Conservation (phyloP, 2,113 vertebrate species). For the Rhynchomys soricoides region DNA sequence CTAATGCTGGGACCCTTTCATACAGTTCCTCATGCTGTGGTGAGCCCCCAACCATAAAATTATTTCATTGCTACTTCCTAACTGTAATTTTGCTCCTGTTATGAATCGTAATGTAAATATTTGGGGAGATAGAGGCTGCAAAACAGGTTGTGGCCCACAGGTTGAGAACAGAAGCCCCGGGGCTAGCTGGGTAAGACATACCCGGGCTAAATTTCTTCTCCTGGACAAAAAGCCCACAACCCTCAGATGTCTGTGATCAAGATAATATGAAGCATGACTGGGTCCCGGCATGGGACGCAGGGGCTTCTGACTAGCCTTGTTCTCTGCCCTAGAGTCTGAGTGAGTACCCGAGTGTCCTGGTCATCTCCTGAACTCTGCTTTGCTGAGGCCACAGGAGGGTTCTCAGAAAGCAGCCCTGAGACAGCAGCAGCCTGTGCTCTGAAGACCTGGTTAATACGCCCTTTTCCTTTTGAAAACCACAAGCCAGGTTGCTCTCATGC, state of each 20-base stretch:
- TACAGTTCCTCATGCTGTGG: background rate
- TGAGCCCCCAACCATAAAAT: background rate
- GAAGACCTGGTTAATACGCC: no score
- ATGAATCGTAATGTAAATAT: background rate
- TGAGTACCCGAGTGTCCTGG: background rate
- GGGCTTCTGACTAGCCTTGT: background rate
- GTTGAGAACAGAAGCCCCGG: background rate
- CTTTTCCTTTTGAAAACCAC: background rate
- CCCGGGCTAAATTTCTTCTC: background rate
- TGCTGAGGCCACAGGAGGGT: background rate
- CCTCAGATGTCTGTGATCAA: background rate
- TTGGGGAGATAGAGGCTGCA: background rate
- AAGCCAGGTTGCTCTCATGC: background rate
- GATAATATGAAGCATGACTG: accelerated
- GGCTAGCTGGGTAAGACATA: background rate
- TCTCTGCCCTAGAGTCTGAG: background rate
- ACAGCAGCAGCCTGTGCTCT: background rate
- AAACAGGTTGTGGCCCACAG: background rate
- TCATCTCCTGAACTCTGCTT: background rate
- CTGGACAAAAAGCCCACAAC: background rate
- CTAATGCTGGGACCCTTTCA: no score
- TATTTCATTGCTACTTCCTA: background rate
- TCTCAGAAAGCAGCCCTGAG: accelerated
- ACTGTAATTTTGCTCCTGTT: background rate
- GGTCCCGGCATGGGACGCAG: accelerated